Evolutionary conservation across 1,140 invertebrate species (phyloP).

Genomic region (Cherax quadricarinatus): DNA sequence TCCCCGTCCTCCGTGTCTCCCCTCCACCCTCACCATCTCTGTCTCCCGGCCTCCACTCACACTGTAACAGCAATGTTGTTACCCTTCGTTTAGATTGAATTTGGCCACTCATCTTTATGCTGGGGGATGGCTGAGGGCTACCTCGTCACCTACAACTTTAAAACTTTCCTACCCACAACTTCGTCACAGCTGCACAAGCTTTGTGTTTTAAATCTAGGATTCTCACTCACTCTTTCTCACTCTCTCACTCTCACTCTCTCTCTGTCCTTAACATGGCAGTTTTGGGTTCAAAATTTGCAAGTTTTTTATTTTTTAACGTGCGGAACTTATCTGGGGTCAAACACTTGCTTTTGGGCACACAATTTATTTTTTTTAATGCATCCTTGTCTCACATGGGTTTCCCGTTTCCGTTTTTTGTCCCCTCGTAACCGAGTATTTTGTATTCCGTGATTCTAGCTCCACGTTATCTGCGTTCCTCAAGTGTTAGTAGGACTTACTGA

Average conservation of each 20-base stretch:
- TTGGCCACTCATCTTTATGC: neutral
- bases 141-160: neutral
- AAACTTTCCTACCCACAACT: neutral
- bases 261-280: too few species aligned
- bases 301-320: too few species aligned
- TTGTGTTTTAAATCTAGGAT: neutral
- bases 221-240: neutral
- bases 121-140: neutral
- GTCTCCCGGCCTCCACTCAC: neutral
- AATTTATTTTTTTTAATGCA: too few species aligned
- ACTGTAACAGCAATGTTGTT: conserved; percentile 18
- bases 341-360: too few species aligned
- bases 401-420: too few species aligned
- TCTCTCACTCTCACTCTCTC: neutral
- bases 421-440: too few species aligned
- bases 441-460: too few species aligned
- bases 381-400: too few species aligned
- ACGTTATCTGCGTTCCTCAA: too few species aligned
- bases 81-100: conserved; percentile 1
- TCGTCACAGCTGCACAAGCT: neutral
- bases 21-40: neutral
- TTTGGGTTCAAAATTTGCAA: too few species aligned
- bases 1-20: neutral
- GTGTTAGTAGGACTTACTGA: too few species aligned
- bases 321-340: too few species aligned